Evolutionary conservation across 2,888 invertebrate genomes (phyloP).

Genomic region (Thysanoteuthis rhombus): DNA sequence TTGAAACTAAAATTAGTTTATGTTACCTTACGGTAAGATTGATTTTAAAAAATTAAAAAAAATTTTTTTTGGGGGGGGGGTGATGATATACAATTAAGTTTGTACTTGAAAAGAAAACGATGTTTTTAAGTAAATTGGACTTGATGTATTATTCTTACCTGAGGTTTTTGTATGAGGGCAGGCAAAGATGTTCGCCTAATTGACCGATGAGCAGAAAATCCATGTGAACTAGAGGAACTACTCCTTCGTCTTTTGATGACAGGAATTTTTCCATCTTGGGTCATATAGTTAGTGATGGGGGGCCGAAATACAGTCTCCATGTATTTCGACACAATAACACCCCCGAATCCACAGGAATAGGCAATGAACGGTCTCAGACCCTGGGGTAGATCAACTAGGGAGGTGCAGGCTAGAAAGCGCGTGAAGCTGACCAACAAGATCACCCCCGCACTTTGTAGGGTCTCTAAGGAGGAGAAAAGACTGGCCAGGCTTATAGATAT

Average conservation of each 20-base stretch:
- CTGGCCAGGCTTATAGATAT: conserved; percentile 58
- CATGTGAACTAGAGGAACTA: conserved; percentile 60
- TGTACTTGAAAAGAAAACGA: too few relatives aligned
- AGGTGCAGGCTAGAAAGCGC: conserved; percentile 62
- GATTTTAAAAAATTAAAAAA: too few relatives aligned
- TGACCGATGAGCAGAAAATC: conserved; percentile 57
- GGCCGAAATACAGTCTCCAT: conserved; percentile 65
- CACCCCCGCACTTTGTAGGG: conserved; percentile 59
- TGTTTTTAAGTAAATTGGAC: not conserved
- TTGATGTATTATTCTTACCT: conserved; percentile 46
- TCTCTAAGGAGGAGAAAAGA: conserved; percentile 63
- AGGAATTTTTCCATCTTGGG: conserved; percentile 64
- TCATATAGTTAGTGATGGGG: conserved; percentile 59
- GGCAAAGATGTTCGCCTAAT: conserved; percentile 67
- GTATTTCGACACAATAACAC: conserved; percentile 64
- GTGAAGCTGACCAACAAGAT: conserved; percentile 61
- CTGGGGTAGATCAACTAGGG: conserved; percentile 58
- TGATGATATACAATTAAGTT: too few relatives aligned
- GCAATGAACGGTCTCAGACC: conserved; percentile 60
- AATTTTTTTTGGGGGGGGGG: too few relatives aligned
- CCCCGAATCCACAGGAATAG: conserved; percentile 63
- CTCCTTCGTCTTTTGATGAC: conserved; percentile 64
- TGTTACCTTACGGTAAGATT: too few relatives aligned
- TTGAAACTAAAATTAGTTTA: too few relatives aligned
- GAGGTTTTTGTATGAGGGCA: conserved; percentile 64